These are phyloP conservation scores for Amblyjoppa fuscipennis DNA, from an alignment of 2,888 invertebrate species.

Conservation along the genomic window DNA sequence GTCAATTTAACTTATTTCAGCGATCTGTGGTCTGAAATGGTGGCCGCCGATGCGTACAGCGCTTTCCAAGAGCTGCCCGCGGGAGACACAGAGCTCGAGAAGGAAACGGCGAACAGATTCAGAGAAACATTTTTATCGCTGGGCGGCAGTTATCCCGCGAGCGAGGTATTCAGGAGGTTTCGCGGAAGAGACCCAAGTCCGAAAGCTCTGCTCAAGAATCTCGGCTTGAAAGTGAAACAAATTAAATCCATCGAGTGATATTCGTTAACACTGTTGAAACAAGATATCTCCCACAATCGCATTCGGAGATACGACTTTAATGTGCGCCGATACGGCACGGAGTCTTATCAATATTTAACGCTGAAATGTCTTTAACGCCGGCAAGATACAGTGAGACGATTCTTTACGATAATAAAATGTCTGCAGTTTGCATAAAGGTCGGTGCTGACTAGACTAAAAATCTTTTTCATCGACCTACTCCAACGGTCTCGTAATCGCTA, in stretches of 20 bases:
- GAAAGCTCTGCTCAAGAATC: conserved; percentile 90
- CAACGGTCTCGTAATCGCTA: conserved; percentile 4
- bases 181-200: conserved; percentile 96
- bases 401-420: conserved; percentile 49
- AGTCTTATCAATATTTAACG: conserved; percentile 20
- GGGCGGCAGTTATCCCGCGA: conserved; percentile 93
- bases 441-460: conserved; percentile 19
- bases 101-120: conserved; percentile 90
- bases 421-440: conserved; percentile 13
- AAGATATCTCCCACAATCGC: neutral
- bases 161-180: conserved; percentile 95
- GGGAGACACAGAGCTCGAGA: conserved; percentile 86
- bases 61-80: conserved; percentile 90
- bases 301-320: conserved; percentile 8
- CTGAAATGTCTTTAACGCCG: conserved; percentile 19
- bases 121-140: conserved; percentile 93
- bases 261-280: neutral
- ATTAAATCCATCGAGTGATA: conserved; percentile 26
- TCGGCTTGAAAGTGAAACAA: conserved; percentile 85
- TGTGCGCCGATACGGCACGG: neutral
- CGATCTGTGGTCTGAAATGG: conserved; percentile 93
- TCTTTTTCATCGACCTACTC: neutral
- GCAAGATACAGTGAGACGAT: conserved; percentile 20
- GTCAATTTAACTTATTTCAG: conserved; percentile 86
- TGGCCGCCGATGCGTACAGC: conserved; percentile 96